These are phyloP conservation scores for Zoanthus solanderi DNA, from an alignment of 92 coral and sea anemone genomes.

Conservation along the genomic window DNA sequence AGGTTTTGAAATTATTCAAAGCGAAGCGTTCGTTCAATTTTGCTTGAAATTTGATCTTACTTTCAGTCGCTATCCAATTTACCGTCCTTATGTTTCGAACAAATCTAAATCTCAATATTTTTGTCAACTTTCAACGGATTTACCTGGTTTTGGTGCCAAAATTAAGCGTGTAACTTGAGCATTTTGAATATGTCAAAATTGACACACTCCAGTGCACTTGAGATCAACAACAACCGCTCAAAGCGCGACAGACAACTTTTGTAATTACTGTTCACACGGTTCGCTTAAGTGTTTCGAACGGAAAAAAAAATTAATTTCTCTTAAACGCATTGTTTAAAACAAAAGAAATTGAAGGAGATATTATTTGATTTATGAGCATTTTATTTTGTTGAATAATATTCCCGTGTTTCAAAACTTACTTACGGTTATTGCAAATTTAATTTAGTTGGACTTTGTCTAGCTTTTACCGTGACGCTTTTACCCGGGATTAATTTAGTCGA, in stretches of 20 bases:
- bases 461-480: constrained; percentile 36
- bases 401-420: constrained; percentile 25
- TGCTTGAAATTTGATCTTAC: constrained; percentile 37
- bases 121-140: constrained; percentile 33
- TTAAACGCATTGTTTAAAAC: constrained; percentile 26
- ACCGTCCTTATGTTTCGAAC: constrained; percentile 10
- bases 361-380: constrained; percentile 52
- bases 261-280: constrained; percentile 16
- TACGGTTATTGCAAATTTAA: constrained; percentile 2
- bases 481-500: constrained; percentile 36
- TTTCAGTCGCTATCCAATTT: constrained; percentile 11
- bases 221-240: constrained; percentile 12
- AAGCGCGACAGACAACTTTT: constrained; percentile 10
- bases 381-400: constrained; percentile 28
- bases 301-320: constrained; percentile 38
- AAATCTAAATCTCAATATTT: constrained; percentile 38
- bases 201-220: constrained; percentile 48
- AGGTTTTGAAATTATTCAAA: constrained; percentile 6
- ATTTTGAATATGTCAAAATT: constrained; percentile 43
- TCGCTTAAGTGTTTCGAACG: constrained; percentile 19
- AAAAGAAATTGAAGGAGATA: constrained; percentile 31
- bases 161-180: constrained; percentile 51
- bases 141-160: constrained; percentile 37
- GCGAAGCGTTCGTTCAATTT: constrained; percentile 20
- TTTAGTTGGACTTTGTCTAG: constrained; percentile 3